phyloP scores from a whole-genome alignment of 1,140 invertebrate species.

The Drosophila nasuta region DNA sequence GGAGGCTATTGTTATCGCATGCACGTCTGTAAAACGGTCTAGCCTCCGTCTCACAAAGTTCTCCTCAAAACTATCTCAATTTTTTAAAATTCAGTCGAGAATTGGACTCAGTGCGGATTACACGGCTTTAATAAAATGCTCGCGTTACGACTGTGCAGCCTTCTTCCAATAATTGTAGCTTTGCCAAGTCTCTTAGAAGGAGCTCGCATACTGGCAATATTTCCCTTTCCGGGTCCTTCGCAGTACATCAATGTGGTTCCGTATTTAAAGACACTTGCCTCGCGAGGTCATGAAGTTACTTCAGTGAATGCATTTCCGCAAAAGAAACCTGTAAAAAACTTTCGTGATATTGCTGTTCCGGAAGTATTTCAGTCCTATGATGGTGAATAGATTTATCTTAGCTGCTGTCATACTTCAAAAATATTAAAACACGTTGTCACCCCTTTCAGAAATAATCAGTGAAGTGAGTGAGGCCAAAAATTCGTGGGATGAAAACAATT shows the following conservation, averaged over 20 bases:
- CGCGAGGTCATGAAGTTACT: slow-evolving; percentile 89
- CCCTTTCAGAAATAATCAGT: slow-evolving; percentile 48
- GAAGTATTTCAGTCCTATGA: slow-evolving; percentile 62
- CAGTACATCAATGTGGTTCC: slow-evolving; percentile 81
- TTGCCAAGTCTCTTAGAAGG: slow-evolving; percentile 40
- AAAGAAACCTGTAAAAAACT: slow-evolving; percentile 73
- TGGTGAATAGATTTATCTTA: slow-evolving; percentile 24
- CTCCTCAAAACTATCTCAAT: not conserved
- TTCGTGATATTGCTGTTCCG: slow-evolving; percentile 58
- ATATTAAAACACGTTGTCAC: not conserved
- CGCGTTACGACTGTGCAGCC: slow-evolving; percentile 2
- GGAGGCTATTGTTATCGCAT: slow-evolving; percentile 57
- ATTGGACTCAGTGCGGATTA: not conserved
- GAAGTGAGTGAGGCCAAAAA: slow-evolving; percentile 13
- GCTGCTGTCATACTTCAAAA: not conserved
- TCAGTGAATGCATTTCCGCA: slow-evolving; percentile 88
- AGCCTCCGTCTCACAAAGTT: slow-evolving; percentile 8
- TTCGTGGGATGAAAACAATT: slow-evolving; percentile 60
- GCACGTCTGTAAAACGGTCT: slow-evolving; percentile 26
- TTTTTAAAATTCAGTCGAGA: slow-evolving; percentile 42
- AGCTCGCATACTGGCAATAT: slow-evolving; percentile 69
- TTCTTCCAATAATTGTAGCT: slow-evolving; percentile 3
- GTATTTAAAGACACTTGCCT: slow-evolving; percentile 88
- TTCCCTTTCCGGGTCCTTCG: slow-evolving; percentile 72
- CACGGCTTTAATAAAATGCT: slow-evolving; percentile 38